A percentile compares a stretch with the other conserved stretches of the same genome.
Conservation (phyloP, 2,113 vertebrate species). For the Thalassarche chlororhynchos region DNA sequence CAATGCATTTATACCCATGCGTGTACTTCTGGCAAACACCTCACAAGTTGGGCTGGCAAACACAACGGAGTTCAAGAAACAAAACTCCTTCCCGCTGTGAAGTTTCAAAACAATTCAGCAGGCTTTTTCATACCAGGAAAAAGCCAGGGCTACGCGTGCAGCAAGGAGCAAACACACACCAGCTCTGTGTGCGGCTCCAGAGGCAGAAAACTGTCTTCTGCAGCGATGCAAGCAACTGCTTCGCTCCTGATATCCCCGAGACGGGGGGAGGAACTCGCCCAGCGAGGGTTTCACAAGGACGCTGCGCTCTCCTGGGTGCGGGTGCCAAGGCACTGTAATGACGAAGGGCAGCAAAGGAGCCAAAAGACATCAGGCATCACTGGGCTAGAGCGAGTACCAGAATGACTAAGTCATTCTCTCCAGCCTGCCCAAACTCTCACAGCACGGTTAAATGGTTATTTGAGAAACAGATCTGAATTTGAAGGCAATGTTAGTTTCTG, state of each 20-base stretch:
- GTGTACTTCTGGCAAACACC: neutral
- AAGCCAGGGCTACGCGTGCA: rapidly evolving
- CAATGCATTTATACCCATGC: rapidly evolving
- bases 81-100: neutral
- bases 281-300: neutral
- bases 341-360: neutral
- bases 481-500: neutral
- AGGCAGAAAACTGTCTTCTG: neutral
- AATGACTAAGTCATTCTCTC: neutral
- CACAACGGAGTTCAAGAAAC: neutral
- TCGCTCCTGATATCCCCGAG: neutral
- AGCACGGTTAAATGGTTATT: neutral
- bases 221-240: neutral
- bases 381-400: neutral
- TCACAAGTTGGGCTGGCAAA: neutral
- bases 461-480: neutral
- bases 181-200: rapidly evolving
- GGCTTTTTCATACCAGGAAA: neutral
- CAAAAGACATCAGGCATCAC: neutral
- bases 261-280: neutral
- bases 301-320: rapidly evolving
- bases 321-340: neutral
- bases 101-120: neutral
- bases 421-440: neutral
- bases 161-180: rapidly evolving